A percentile compares a stretch with the other conserved stretches of the same genome.
These are phyloP conservation scores for Sparidentex hasta DNA, from an alignment of 2,797 vertebrate species.

Conservation along the genomic window DNA sequence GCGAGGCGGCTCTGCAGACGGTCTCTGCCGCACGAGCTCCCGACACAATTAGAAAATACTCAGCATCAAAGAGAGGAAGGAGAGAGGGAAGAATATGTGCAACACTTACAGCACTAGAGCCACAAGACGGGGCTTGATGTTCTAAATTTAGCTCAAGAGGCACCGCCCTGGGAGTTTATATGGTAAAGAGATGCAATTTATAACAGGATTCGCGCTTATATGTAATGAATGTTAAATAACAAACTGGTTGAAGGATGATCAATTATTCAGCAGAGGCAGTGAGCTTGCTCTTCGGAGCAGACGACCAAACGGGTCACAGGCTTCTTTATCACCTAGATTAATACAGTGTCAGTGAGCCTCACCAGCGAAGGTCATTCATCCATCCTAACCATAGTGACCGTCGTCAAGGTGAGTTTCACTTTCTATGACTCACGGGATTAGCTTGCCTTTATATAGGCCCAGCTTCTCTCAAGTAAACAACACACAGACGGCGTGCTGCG, in stretches of 20 bases:
- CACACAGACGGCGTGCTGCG: constrained; percentile 31
- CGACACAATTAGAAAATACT: constrained; percentile 52
- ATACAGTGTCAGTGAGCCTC: constrained; percentile 39
- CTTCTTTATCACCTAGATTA: constrained; percentile 42
- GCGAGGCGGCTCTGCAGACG: constrained; percentile 36
- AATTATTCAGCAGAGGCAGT: constrained; percentile 58
- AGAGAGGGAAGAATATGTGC: background rate
- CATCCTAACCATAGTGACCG: constrained; percentile 65
- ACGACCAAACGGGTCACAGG: constrained; percentile 19
- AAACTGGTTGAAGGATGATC: constrained; percentile 36
- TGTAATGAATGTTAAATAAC: constrained; percentile 45
- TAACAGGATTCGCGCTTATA: constrained; percentile 20
- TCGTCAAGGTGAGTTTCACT: constrained; percentile 81
- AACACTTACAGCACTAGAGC: constrained; percentile 24
- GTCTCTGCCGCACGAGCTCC: constrained; percentile 36
- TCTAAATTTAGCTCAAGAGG: constrained; percentile 52
- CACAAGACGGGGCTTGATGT: constrained; percentile 22
- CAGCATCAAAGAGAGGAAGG: constrained; percentile 42
- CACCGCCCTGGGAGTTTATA: background rate
- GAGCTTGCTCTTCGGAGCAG: constrained; percentile 29
- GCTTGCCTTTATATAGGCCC: constrained; percentile 63
- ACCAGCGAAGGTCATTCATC: constrained; percentile 38
- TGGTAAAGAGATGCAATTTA: constrained; percentile 5
- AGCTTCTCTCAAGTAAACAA: constrained; percentile 60
- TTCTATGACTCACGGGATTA: constrained; percentile 75